Conservation (phyloP, 2,888 invertebrate genomes). For the Drosophila anomalipes region DNA sequence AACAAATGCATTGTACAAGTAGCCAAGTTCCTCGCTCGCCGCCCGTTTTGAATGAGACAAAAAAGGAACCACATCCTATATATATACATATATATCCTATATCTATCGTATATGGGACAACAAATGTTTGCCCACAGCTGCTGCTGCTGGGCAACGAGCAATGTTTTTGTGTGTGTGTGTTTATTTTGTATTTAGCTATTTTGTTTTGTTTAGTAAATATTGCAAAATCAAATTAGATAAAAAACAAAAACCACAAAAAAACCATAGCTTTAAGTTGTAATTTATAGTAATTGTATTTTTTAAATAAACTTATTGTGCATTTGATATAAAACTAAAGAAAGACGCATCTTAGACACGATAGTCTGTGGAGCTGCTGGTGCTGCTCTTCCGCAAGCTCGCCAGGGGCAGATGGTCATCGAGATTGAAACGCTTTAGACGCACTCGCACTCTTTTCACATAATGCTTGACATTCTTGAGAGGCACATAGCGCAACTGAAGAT, state of each 20-base stretch:
- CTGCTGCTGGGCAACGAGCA: slow-evolving; percentile 7
- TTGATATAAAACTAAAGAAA: slow-evolving; percentile 55
- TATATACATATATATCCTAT: slow-evolving; percentile 18
- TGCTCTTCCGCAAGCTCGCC: background rate
- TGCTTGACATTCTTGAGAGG: slow-evolving; percentile 43
- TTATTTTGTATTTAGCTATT: slow-evolving; percentile 6
- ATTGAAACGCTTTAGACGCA: slow-evolving; percentile 59
- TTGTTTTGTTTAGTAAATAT: slow-evolving; percentile 56
- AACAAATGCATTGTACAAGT: slow-evolving; percentile 39
- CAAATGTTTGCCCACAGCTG: background rate
- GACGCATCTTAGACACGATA: background rate
- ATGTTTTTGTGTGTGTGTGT: background rate
- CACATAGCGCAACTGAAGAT: slow-evolving; percentile 17
- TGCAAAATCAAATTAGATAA: slow-evolving; percentile 39
- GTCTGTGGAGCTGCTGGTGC: background rate
- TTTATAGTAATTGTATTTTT: slow-evolving; percentile 77
- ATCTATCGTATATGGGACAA: background rate
- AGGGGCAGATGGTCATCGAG: slow-evolving; percentile 48
- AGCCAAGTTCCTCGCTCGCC: slow-evolving; percentile 42
- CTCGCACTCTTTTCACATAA: slow-evolving; percentile 46
- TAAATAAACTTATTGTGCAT: slow-evolving; percentile 77
- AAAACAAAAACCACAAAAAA: slow-evolving; percentile 14
- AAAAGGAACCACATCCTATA: slow-evolving; percentile 21
- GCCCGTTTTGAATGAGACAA: slow-evolving; percentile 1
- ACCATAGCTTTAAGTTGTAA: slow-evolving; percentile 72